Evolutionary conservation across 2,797 vertebrate species (phyloP), one percentile per base, ranked within the genome.

Genomic region (Psittacula echo): DNA sequence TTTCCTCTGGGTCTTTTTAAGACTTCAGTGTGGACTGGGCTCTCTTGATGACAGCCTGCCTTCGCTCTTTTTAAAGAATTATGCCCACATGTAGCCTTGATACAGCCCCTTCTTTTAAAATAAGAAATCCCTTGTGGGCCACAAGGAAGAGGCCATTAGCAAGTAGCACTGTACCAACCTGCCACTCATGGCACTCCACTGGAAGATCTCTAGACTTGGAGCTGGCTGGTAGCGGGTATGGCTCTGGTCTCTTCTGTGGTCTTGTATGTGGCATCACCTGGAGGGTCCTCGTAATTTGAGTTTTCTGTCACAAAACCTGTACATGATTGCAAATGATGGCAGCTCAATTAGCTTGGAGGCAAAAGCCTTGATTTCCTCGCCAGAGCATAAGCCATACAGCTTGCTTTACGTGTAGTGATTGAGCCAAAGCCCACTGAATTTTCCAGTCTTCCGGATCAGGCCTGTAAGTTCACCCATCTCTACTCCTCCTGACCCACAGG

Each of bases 321-420:
- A 32, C 8, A 64, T 71, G 39, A 7, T 39, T 75, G 45, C 37
- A 53, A 72, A 58, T 58, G 29, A 42, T 32, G 45, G 18, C 45
- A 92, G 32, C 15, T 53, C 22, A 4, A 24, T 65, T 30, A 79
- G 21, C 23, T 44, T 79, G 13, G 24, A 91, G 39, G 23, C 21
- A 83, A 82, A 60, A 85, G 29, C 11, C 54, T 82, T 81, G 32
- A 62, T 75, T 51, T 82, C 16, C 29, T 67, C 9, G 5, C 26
- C 15, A 34, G 48, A 70, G 21, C 56, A 64, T 30, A 73, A 54
- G 41, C 47, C 51, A 24, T 47, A 41, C 19, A 60, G 13, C 50
- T 54, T 77, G 26, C 5, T 19, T 14, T 48, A n/a, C 6, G 4
- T 13, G 9, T 11, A 66, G 23, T 0, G 1, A 22, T 62, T 0